These are phyloP conservation scores for Adela reaumurella DNA, from an alignment of 2,888 invertebrate species.

Conservation along the genomic window DNA sequence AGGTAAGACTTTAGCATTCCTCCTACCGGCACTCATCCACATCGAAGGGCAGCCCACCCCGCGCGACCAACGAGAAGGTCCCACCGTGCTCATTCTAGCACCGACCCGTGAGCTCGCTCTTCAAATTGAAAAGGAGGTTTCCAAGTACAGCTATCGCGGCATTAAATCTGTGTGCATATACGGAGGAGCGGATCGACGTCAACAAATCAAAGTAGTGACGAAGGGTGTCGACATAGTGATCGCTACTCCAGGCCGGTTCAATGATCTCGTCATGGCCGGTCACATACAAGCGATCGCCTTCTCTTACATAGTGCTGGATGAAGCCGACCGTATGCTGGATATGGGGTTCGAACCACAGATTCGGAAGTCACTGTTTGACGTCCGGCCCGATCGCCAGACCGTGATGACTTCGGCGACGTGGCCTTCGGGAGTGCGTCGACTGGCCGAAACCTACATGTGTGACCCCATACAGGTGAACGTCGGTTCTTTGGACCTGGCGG, in stretches of 20 bases:
- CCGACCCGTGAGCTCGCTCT: conserved; percentile 91
- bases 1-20: conserved; percentile 92
- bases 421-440: conserved; percentile 81
- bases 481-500: conserved; percentile 83
- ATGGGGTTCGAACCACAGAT: conserved; percentile 90
- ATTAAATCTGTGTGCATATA: conserved; percentile 89
- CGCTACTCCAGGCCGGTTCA: conserved; percentile 90
- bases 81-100: conserved; percentile 84
- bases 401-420: conserved; percentile 97
- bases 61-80: conserved; percentile 68
- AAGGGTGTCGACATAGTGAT: conserved; percentile 92
- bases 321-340: conserved; percentile 85
- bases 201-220: conserved; percentile 71
- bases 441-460: conserved; percentile 84
- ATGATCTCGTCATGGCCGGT: conserved; percentile 76
- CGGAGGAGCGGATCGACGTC: conserved; percentile 80
- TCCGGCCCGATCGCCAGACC: conserved; percentile 88
- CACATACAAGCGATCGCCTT: conserved; percentile 73
- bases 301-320: conserved; percentile 89
- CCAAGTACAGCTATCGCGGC: conserved; percentile 83
- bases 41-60: conserved; percentile 82
- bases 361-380: conserved; percentile 72
- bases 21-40: conserved; percentile 90
- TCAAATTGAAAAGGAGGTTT: conserved; percentile 89
- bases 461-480: conserved; percentile 89